Evolutionary conservation across 2,797 vertebrate genomes (phyloP), one percentile per base, ranked within the genome.

Genomic region (Nannoperca obscura): DNA sequence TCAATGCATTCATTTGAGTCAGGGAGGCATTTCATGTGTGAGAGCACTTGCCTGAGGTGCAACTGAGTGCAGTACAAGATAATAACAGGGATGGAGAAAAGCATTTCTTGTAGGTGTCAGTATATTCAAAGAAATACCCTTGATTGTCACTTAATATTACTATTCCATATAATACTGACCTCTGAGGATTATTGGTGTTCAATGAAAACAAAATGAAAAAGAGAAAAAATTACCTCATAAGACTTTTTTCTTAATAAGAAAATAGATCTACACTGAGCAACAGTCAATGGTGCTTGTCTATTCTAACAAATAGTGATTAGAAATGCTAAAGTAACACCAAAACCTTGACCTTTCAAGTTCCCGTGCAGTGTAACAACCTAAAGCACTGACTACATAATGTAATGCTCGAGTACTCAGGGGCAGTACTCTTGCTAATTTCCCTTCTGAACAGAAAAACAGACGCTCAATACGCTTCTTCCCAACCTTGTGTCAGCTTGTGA

Each of bases 41-140:
- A 88, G 74, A 70, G 82, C 74, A 55, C 68, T 88, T 79, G 83
- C 80, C 77, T 77, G 75, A 86, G 85, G 86, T 76, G 83, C 81
- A 79, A 81, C 70, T 78, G 81, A 78, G 72, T 59, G 66, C 77
- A 78, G 77, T 64, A 81, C 59, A 84, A 76, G 71, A 80, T 87
- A 86, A 89, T 84, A 88, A 75, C 74, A 74, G 68, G 49, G 65
- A 54, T 54, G 58, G 63, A 81, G 70, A 71, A 65, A 83, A 77
- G 74, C 62, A 60, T 89, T 82, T 86, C 61, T 77, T 82, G 71
- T 59, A 71, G 14, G 67, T 77, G 83, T 85, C 78, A 84, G 73
- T 87, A 83, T 83, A 83, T 88, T 83, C 74, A 79, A 61, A 87
- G 74, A 86, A 84, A 80, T 76, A 75, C 55, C 40, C 60, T 75